Evolutionary conservation across 2,888 invertebrate genomes (phyloP).

Genomic region (Metacarcinus magister): DNA sequence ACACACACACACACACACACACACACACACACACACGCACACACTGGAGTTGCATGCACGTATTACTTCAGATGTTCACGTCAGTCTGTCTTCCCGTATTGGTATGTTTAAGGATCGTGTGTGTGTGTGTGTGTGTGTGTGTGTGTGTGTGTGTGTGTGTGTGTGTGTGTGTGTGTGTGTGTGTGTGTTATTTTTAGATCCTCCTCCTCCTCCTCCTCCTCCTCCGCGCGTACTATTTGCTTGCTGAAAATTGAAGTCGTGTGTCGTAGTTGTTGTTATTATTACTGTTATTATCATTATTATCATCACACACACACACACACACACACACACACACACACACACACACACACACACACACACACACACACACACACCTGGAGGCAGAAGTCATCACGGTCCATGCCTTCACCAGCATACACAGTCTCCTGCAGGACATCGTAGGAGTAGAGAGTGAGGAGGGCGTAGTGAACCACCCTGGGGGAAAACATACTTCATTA

Average conservation of each 20-base stretch:
- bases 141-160: slow-evolving; percentile 17
- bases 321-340: slow-evolving; percentile 53
- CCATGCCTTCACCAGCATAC: not conserved
- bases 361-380: slow-evolving; percentile 67
- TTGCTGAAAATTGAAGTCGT: not conserved
- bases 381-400: slow-evolving; percentile 59
- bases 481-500: not conserved
- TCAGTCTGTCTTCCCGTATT: not conserved
- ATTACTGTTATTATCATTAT: no score
- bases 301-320: not conserved
- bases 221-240: not conserved
- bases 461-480: slow-evolving; percentile 71
- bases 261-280: no score
- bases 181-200: slow-evolving; percentile 11
- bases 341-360: slow-evolving; percentile 59
- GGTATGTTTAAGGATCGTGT: not conserved
- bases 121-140: slow-evolving; percentile 5
- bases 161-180: slow-evolving; percentile 44
- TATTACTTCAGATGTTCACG: not conserved
- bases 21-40: no score
- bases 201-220: slow-evolving; percentile 28
- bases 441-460: slow-evolving; percentile 64
- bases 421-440: slow-evolving; percentile 64
- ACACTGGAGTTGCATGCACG: not conserved
- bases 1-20: no score